Evolutionary conservation across 2,888 invertebrate genomes (phyloP).

Genomic region (Aporophyla nigra): DNA sequence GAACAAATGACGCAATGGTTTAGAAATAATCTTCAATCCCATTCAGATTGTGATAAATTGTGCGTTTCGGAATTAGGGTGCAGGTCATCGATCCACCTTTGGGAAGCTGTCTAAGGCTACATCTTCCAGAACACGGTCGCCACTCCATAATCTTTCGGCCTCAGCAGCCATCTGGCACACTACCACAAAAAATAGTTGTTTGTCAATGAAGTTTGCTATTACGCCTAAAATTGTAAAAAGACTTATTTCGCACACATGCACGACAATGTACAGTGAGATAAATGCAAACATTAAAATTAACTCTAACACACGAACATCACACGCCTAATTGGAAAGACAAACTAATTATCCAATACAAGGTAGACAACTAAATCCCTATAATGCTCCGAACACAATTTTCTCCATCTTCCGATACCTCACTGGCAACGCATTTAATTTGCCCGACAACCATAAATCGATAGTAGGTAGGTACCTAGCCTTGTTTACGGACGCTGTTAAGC

Average conservation of each 20-base stretch:
- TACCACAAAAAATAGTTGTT: too few relatives aligned
- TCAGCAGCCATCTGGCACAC: too few relatives aligned
- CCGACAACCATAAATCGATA: slow-evolving; percentile 69
- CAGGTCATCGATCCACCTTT: too few relatives aligned
- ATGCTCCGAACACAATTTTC: slow-evolving; percentile 37
- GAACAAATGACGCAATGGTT: too few relatives aligned
- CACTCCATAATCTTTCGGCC: too few relatives aligned
- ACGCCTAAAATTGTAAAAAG: background rate
- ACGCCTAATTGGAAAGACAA: slow-evolving; percentile 42
- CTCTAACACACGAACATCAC: slow-evolving; percentile 5
- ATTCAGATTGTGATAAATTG: too few relatives aligned
- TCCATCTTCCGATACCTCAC: slow-evolving; percentile 28
- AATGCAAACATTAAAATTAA: slow-evolving; percentile 14
- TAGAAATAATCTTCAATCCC: too few relatives aligned
- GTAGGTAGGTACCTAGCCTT: slow-evolving; percentile 62
- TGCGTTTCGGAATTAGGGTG: too few relatives aligned
- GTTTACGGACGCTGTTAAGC: slow-evolving; percentile 67
- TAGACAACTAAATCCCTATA: slow-evolving; percentile 30
- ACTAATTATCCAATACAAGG: slow-evolving; percentile 49
- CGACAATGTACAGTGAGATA: background rate
- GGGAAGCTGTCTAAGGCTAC: too few relatives aligned
- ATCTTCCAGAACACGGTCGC: too few relatives aligned
- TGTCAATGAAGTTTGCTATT: background rate
- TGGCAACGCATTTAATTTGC: slow-evolving; percentile 64
- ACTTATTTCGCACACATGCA: background rate